Base-by-base conservation (phyloP, 2,888 invertebrate species). In the Drosophila acutilabella region DNA sequence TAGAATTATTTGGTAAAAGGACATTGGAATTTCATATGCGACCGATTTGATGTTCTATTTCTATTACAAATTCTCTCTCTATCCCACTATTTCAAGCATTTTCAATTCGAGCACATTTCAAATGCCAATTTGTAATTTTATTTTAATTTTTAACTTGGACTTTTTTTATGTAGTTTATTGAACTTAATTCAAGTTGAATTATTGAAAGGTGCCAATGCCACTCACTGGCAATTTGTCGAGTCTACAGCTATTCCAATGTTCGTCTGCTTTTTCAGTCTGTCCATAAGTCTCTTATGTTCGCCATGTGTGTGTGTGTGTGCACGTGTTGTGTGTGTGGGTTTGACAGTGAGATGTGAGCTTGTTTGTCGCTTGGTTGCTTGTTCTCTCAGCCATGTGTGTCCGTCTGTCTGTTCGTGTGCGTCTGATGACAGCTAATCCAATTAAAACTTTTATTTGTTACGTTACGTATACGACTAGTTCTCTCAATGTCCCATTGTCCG, bases 361-460 rank as follows among this genome's bases (percentile, higher is more conserved):
- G 78, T 85, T 77, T 80, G 87, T 84, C 80, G 80, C 73, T 77
- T 75, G 68, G 71, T 71, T 88, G 72, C 70, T 71, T 81, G 77
- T 54, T 26, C 71, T 64, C 44, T 58, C 57, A 48, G 59, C 61
- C 62, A 48, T 60, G 48, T 56, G 45, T 65, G 61, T 51, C 53
- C 40, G 30, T 53, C 33, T 50, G 42, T 50, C 48, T 59, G 60
- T 14, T n/a, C 18, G 77, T 56, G 73, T 74, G 71, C 67, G 73
- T 69, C 80, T 78, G 82, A 83, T 78, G 80, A 85, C 77, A 89
- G 83, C 84, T 89, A 90, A 90, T 90, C 90, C 89, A 90, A 90
- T 90, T 90, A 90, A 89, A 90, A 90, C 79, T 90, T 90, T 88
- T 88, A 88, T 88, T 85, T 88, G 82, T 81, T 80, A 78, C 85